phyloP scores from a whole-genome alignment of 2,113 vertebrate genomes.

The Lophura nycthemera region DNA sequence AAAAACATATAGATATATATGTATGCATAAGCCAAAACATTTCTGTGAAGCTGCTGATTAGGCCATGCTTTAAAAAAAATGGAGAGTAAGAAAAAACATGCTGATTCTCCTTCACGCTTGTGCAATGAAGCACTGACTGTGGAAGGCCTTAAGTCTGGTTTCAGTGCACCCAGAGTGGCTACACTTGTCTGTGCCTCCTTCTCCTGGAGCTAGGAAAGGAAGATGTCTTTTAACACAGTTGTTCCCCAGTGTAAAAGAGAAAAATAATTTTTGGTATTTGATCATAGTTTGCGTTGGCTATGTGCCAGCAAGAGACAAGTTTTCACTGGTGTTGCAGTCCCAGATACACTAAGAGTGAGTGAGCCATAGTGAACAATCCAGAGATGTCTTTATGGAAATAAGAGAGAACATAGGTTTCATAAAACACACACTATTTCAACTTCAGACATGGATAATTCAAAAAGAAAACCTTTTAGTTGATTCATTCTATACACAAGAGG shows the following conservation, averaged over 20 bases:
- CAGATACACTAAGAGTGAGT: not conserved
- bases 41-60: constrained; percentile 53
- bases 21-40: not conserved
- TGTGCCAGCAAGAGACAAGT: constrained; percentile 40
- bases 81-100: not conserved
- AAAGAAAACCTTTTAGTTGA: constrained; percentile 13
- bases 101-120: not conserved
- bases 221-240: constrained; percentile 39
- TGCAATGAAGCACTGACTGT: not conserved
- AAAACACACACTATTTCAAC: constrained; percentile 15
- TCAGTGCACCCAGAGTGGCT: not conserved
- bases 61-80: constrained; percentile 34
- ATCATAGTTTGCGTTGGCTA: constrained; percentile 70
- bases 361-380: not conserved
- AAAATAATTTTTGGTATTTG: constrained; percentile 72
- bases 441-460: constrained; percentile 18
- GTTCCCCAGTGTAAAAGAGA: constrained; percentile 52
- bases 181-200: not conserved
- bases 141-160: not conserved
- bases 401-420: constrained; percentile 5
- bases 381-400: constrained; percentile 34
- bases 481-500: not conserved
- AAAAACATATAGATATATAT: not conserved
- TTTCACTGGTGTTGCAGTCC: constrained; percentile 31
- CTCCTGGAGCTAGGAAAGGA: constrained; percentile 21